Conservation (phyloP, 1,140 invertebrate genomes). For the Cyphomyrmex costatus region DNA sequence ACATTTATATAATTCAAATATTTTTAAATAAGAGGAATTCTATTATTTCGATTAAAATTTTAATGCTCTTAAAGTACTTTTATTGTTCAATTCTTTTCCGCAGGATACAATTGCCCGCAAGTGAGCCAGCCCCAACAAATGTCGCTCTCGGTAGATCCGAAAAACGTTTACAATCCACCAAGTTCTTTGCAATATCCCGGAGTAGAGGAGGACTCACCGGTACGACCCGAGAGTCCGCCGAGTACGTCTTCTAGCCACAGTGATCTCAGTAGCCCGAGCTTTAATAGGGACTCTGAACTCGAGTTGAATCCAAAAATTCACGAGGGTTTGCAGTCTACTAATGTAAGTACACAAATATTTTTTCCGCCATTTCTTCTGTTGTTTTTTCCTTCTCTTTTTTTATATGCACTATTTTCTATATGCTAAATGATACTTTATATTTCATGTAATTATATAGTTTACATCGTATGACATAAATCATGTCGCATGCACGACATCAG, state of each 20-base stretch:
- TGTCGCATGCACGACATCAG: constrained; percentile 30
- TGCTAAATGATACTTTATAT: constrained; percentile 37
- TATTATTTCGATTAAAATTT: too few relatives aligned
- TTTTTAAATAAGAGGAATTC: neutral
- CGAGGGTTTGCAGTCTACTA: constrained; percentile 80
- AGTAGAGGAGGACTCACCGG: constrained; percentile 83
- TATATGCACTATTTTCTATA: constrained; percentile 34
- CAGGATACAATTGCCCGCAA: constrained; percentile 84
- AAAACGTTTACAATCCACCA: constrained; percentile 92
- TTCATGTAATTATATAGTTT: constrained; percentile 26
- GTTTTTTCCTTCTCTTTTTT: neutral
- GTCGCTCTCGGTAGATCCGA: constrained; percentile 93
- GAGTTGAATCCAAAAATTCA: constrained; percentile 87
- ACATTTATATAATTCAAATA: neutral
- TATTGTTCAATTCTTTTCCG: neutral
- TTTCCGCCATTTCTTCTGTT: neutral
- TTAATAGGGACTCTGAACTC: constrained; percentile 90
- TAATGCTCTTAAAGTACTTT: neutral
- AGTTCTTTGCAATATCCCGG: constrained; percentile 92
- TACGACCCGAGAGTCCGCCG: constrained; percentile 88
- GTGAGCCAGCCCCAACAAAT: constrained; percentile 88
- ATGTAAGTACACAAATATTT: constrained; percentile 75
- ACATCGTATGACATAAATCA: constrained; percentile 34
- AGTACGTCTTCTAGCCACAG: constrained; percentile 91
- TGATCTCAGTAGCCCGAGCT: constrained; percentile 90